phyloP scores from a whole-genome alignment of 2,888 invertebrate species.

The Drosophila flavopinicola region DNA sequence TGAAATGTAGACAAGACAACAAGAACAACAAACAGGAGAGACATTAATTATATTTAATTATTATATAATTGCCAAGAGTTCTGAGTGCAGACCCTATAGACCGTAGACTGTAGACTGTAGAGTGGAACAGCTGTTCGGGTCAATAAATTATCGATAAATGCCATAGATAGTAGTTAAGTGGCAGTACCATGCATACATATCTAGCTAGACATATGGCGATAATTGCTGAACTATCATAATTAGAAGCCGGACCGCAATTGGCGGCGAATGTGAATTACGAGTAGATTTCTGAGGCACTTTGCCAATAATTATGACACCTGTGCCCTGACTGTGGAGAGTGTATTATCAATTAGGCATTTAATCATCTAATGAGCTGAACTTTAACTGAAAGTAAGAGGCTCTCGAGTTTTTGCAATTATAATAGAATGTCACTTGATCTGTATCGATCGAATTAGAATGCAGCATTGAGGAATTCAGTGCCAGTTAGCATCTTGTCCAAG shows the following conservation, averaged over 20 bases:
- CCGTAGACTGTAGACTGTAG: not conserved
- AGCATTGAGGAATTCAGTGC: not conserved
- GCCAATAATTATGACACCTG: constrained; percentile 47
- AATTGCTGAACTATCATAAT: constrained; percentile 37
- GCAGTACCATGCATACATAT: constrained; percentile 5
- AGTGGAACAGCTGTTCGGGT: constrained; percentile 24
- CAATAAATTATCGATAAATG: constrained; percentile 45
- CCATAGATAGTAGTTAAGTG: not conserved
- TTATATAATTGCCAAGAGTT: constrained; percentile 31
- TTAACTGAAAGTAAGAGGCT: constrained; percentile 21
- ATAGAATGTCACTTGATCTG: constrained; percentile 11
- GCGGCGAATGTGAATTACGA: too few species aligned
- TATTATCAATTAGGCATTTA: constrained; percentile 34
- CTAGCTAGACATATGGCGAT: not conserved
- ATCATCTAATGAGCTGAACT: constrained; percentile 23
- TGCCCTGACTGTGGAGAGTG: not conserved
- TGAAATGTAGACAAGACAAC: constrained; percentile 2
- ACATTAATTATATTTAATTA: constrained; percentile 52
- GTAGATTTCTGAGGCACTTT: constrained; percentile 6
- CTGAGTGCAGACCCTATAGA: constrained; percentile 12
- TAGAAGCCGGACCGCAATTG: constrained; percentile 2
- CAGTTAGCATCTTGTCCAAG: not conserved
- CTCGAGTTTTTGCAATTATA: not conserved
- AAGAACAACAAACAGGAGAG: not conserved
- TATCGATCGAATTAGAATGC: not conserved